A percentile compares a stretch with the other conserved stretches of the same genome.
These are phyloP conservation scores for Chouioia cunea DNA, from an alignment of 2,888 invertebrate genomes.

Conservation along the genomic window DNA sequence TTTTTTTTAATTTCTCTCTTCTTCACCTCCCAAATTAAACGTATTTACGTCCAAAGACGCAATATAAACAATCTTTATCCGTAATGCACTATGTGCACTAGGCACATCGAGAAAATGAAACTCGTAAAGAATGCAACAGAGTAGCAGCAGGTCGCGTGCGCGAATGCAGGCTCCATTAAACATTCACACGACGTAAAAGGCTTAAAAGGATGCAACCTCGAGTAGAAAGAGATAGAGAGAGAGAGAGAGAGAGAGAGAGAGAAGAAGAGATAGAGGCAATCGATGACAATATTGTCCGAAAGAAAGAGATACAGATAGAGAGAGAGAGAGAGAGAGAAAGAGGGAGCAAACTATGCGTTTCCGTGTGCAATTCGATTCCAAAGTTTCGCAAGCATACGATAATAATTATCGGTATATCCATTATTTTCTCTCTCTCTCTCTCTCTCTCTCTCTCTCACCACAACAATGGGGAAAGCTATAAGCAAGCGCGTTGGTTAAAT, in stretches of 20 bases:
- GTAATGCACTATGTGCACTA: no score
- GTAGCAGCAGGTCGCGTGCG: no score
- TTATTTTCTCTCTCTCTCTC: conserved; percentile 17
- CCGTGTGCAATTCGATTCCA: conserved; percentile 18
- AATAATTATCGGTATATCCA: conserved; percentile 32
- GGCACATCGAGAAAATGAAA: no score
- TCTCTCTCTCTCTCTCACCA: neutral
- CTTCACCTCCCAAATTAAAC: no score
- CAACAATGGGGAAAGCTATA: conserved; percentile 30
- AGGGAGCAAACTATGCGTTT: neutral
- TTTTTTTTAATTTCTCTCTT: no score
- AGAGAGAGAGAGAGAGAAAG: no score
- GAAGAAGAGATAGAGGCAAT: no score
- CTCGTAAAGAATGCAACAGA: no score
- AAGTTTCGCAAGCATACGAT: conserved; percentile 12
- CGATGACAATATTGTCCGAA: conserved; percentile 8
- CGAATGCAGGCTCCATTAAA: neutral
- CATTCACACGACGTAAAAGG: conserved; percentile 25
- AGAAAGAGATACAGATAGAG: neutral
- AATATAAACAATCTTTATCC: no score
- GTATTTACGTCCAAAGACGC: no score
- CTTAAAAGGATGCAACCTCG: conserved; percentile 20
- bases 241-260: no score
- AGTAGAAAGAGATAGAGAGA: neutral
- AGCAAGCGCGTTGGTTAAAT: neutral